Evolutionary conservation across 2,888 invertebrate genomes (phyloP).

Genomic region (Beris morrisii): DNA sequence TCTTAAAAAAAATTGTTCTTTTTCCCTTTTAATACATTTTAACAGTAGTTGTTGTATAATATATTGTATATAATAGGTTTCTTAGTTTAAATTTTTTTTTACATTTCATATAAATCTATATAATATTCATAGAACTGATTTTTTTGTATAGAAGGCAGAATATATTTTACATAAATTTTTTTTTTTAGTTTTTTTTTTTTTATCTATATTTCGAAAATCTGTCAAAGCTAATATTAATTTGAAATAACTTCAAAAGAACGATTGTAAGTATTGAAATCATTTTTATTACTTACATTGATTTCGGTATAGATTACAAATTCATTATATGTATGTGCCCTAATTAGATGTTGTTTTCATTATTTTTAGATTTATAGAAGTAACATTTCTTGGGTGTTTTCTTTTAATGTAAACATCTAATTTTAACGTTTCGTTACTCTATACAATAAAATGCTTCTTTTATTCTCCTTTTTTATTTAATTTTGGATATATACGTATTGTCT

Average conservation of each 20-base stretch:
- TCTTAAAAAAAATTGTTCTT: too few relatives aligned
- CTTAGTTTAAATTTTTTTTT: constrained; percentile 12
- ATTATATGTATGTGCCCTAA: constrained; percentile 6
- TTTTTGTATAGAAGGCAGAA: constrained; percentile 35
- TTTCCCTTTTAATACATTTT: too few relatives aligned
- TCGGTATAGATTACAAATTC: too few relatives aligned
- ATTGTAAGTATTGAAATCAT: not conserved
- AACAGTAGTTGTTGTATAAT: too few relatives aligned
- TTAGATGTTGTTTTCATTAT: constrained; percentile 9
- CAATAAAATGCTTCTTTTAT: constrained; percentile 5
- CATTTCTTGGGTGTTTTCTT: not conserved
- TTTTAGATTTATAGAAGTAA: too few relatives aligned
- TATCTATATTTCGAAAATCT: constrained; percentile 13
- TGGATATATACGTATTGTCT: constrained; percentile 39
- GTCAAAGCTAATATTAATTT: constrained; percentile 11
- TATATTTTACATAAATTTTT: constrained; percentile 25
- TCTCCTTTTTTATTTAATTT: constrained; percentile 10
- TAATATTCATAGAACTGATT: constrained; percentile 29
- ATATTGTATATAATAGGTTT: too few relatives aligned
- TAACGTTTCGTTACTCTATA: constrained; percentile 13
- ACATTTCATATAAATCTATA: constrained; percentile 26
- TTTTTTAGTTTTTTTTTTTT: constrained; percentile 6
- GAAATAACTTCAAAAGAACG: not conserved
- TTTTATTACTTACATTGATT: constrained; percentile 1
- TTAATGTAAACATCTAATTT: constrained; percentile 6